Evolutionary conservation across 2,888 invertebrate genomes (phyloP).

Genomic region (Eustalomyia histrio): DNA sequence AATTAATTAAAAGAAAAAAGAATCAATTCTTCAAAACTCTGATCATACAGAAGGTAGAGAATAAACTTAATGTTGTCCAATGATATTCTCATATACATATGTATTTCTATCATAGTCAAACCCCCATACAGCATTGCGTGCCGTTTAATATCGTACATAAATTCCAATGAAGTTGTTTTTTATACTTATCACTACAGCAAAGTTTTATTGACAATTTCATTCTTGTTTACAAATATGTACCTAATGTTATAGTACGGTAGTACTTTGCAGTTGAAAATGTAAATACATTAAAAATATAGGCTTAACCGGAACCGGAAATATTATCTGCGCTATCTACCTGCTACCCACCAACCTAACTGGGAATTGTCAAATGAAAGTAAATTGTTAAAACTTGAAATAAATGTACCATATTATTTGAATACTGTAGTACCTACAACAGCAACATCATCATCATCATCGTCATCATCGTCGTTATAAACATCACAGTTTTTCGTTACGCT

Average conservation of each 20-base stretch:
- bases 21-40: too few relatives aligned
- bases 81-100: conserved; percentile 20
- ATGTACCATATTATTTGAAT: conserved; percentile 51
- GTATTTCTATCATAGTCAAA: not conserved
- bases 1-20: too few relatives aligned
- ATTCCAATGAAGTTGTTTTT: conserved; percentile 41
- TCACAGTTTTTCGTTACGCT: conserved; percentile 24
- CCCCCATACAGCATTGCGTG: conserved; percentile 28
- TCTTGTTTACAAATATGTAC: not conserved
- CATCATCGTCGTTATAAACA: conserved; percentile 6
- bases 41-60: not conserved
- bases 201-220: conserved; percentile 46
- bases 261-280: not conserved
- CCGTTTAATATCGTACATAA: conserved; percentile 44
- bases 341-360: conserved; percentile 43
- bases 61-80: conserved; percentile 14
- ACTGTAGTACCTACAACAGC: conserved; percentile 32
- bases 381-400: conserved; percentile 38
- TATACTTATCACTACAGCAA: conserved; percentile 26
- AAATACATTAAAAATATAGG: conserved; percentile 75
- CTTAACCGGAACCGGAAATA: conserved; percentile 80
- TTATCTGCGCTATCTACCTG: conserved; percentile 79
- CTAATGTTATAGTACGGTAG: not conserved
- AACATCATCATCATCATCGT: conserved; percentile 35
- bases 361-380: conserved; percentile 52